Evolutionary conservation across 2,113 vertebrate genomes (phyloP), one percentile per base, ranked within the genome.

Genomic region (Todiramphus chloris): DNA sequence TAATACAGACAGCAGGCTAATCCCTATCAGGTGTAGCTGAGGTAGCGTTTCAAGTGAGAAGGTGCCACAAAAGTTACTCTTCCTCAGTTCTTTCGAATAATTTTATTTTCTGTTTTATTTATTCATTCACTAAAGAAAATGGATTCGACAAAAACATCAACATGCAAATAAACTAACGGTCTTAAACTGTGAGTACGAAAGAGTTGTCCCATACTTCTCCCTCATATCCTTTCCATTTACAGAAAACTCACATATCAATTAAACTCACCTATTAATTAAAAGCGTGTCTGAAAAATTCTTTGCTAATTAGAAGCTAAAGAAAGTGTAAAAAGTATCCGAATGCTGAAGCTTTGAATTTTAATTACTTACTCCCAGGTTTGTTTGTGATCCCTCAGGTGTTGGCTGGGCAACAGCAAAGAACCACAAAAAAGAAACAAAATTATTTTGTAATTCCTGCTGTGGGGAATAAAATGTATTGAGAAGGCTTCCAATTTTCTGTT

Each of bases 211-310:
- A 28, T 37, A 64, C 56, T 95, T 76, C 87, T 96, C 82, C 83
- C 44, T 73, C 83, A 94, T 93, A 95, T 87, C 93, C 85, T 92
- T 97, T 90, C 86, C 92, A 74, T 95, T 97, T 97, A 89, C 83
- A 96, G 96, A 94, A 97, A 97, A 97, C 77, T 93, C 95, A 97
- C 94, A 46, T 98, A 98, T 97, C 97, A 98, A 95, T 98, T 98
- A 98, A 97, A 97, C 83, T 98, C 97, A 98, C 97, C 97, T 98
- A 97, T 96, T 98, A 98, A 98, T 98, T 98, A 98, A 98, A 98
- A 98, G 92, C 94, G 95, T 97, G 96, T 96, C 97, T 97, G 87
- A 91, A 97, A 98, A 94, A 96, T 95, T 95, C 91, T 92, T 98
- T 96, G 96, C 97, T 97, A 97, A 96, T 97, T 98, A 96, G 97